These are phyloP conservation scores for Bubo bubo DNA, from an alignment of 2,113 vertebrate species.

Conservation along the genomic window DNA sequence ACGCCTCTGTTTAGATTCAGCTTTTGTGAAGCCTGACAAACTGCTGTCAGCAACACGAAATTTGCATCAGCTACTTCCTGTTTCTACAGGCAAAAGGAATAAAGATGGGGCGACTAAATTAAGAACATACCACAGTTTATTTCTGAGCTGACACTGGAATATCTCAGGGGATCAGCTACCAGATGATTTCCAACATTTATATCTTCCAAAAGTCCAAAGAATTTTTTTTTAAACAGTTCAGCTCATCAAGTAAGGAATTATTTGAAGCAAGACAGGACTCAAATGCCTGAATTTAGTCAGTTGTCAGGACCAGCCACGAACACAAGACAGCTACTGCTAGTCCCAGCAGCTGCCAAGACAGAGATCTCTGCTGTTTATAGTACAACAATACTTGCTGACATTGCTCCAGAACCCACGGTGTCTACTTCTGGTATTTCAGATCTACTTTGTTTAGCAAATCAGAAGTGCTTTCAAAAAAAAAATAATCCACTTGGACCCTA, in stretches of 20 bases:
- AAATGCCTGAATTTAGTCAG: not conserved
- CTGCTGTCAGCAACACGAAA: not conserved
- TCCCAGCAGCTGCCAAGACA: constrained; percentile 40
- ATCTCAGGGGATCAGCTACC: constrained; percentile 41
- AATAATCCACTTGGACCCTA: not conserved
- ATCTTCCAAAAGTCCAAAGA: not conserved
- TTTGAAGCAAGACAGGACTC: not conserved
- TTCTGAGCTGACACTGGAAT: constrained; percentile 40
- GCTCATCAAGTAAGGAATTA: not conserved
- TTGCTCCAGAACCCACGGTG: not conserved
- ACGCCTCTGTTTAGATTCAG: not conserved
- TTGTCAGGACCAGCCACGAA: not conserved
- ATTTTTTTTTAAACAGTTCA: not conserved
- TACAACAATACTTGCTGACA: not conserved
- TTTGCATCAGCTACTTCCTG: constrained; percentile 56
- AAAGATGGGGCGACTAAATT: constrained; percentile 54
- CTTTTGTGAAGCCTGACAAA: not conserved
- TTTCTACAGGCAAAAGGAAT: constrained; percentile 4
- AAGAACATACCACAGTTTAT: constrained; percentile 51
- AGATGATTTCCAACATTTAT: not conserved
- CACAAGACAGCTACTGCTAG: not conserved
- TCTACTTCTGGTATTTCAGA: not conserved
- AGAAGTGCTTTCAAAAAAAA: not conserved
- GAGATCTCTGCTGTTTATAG: constrained; percentile 31
- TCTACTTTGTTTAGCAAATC: not conserved